Conservation (phyloP, 2,797 vertebrate species). For the Pseudochirops corinnae region DNA sequence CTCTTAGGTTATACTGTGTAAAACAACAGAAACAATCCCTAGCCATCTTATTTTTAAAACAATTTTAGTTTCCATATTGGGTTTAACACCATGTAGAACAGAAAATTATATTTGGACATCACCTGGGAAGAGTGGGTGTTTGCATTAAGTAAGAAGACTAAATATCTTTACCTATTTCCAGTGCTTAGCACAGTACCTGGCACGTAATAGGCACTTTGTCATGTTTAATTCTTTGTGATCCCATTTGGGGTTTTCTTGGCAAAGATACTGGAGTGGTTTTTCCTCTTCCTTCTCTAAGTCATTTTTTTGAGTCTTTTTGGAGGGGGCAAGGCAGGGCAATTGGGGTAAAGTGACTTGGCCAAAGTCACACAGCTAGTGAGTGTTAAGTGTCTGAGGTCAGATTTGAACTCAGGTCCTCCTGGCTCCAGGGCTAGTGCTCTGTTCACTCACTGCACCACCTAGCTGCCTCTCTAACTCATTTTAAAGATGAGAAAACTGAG, state of each 20-base stretch:
- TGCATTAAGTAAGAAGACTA: not conserved
- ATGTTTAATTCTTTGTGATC: not conserved
- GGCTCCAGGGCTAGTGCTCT: too few species aligned
- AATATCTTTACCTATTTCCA: not conserved
- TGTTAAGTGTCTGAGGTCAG: too few species aligned
- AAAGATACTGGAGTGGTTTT: not conserved
- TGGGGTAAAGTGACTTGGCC: too few species aligned
- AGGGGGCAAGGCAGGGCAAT: too few species aligned
- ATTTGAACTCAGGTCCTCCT: too few species aligned
- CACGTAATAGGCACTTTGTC: not conserved
- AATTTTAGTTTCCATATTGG: constrained; percentile 44
- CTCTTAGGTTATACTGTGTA: not conserved
- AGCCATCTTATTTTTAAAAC: constrained; percentile 10
- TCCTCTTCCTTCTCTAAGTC: not conserved
- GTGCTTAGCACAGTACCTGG: not conserved
- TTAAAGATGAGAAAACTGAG: not conserved
- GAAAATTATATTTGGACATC: not conserved
- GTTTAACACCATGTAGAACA: constrained; percentile 3
- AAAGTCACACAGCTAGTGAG: too few species aligned
- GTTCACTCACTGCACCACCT: too few species aligned
- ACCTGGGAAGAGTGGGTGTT: not conserved
- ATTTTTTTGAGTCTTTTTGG: not conserved
- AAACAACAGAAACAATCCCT: constrained; percentile 24
- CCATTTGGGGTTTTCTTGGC: not conserved
- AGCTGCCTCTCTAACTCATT: not conserved